Evolutionary conservation across 2,113 vertebrate species (phyloP).

Genomic region (Felis catus): F.catus_Fca126_mat1.0 CM031415.1:183293501-183294000

Average conservation of each 20-base stretch:
- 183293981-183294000: background rate
- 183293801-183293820: background rate
- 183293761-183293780: background rate
- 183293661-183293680: background rate
- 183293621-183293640: background rate
- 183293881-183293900: background rate
- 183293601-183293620: background rate
- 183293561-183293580: background rate
- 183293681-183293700: background rate
- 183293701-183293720: background rate
- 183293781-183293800: background rate
- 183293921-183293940: background rate
- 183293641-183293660: no score
- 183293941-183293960: background rate
- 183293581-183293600: background rate
- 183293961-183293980: no score
- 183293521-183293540: background rate
- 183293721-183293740: background rate
- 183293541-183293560: background rate
- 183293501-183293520: background rate
- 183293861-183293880: background rate
- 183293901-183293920: background rate
- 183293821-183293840: background rate
- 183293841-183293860: background rate
- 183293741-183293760: background rate